These are phyloP conservation scores for Drosophila paulistorum DNA, from an alignment of 1,140 invertebrate genomes.

Conservation along the genomic window DNA sequence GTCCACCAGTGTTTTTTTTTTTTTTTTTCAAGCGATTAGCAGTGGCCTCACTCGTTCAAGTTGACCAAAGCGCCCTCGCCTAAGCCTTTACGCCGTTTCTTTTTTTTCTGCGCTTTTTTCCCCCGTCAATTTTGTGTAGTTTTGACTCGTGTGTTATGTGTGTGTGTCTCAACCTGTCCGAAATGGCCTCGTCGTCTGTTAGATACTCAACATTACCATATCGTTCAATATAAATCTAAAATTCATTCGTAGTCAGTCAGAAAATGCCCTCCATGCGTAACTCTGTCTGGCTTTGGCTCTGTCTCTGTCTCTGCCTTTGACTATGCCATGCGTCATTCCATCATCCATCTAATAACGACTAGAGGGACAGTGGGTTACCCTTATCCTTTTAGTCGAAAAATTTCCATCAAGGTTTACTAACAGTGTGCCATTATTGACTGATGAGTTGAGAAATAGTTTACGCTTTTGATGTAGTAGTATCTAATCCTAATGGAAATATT, in stretches of 20 bases:
- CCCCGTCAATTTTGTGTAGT: conserved; percentile 72
- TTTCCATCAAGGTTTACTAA: too few relatives aligned
- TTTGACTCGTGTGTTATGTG: conserved; percentile 75
- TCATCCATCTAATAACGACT: conserved; percentile 60
- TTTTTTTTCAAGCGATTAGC: conserved; percentile 65
- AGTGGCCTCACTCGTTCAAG: conserved; percentile 25
- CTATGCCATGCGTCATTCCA: conserved; percentile 68
- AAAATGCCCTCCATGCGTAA: conserved; percentile 37
- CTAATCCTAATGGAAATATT: too few relatives aligned
- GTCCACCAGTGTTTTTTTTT: conserved; percentile 28
- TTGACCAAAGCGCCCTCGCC: conserved; percentile 41
- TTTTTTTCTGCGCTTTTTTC: too few relatives aligned
- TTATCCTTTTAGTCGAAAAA: not conserved
- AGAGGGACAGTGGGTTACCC: conserved; percentile 46
- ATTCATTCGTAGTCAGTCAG: conserved; percentile 45
- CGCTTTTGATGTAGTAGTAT: too few relatives aligned
- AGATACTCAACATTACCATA: conserved; percentile 49
- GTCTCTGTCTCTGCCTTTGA: conserved; percentile 27
- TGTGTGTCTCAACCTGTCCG: conserved; percentile 70
- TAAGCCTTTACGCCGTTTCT: conserved; percentile 17
- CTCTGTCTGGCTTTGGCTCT: conserved; percentile 36
- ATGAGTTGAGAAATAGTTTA: not conserved
- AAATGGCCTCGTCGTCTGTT: conserved; percentile 60
- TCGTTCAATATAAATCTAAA: conserved; percentile 21
- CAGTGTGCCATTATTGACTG: too few relatives aligned